These are phyloP conservation scores for crab-eating macaque (Macaca fascicularis) DNA, from an alignment of 2,113 vertebrate genomes.

Conservation along the genomic window T2T-MFA8v1.1 NC_088388.1:58619001-58619500, in stretches of 20 bases:
- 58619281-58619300: slow-evolving; percentile 1
- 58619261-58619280: not conserved
- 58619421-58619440: not conserved
- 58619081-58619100: not conserved
- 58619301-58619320: not conserved
- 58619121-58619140: not conserved
- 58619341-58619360: not conserved
- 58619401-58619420: not conserved
- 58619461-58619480: not conserved
- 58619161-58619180: not conserved
- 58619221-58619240: not conserved
- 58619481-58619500: slow-evolving; percentile 26
- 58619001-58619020: not conserved
- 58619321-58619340: not conserved
- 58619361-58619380: not conserved
- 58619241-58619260: not conserved
- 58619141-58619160: not conserved
- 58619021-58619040: not conserved
- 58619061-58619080: not conserved
- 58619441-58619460: not conserved
- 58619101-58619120: not conserved
- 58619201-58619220: slow-evolving; percentile 13
- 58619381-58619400: not conserved
- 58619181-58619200: slow-evolving; percentile 1
- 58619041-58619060: not conserved